Conservation (phyloP, 2,113 vertebrate genomes). For the Mirza zaza region DNA sequence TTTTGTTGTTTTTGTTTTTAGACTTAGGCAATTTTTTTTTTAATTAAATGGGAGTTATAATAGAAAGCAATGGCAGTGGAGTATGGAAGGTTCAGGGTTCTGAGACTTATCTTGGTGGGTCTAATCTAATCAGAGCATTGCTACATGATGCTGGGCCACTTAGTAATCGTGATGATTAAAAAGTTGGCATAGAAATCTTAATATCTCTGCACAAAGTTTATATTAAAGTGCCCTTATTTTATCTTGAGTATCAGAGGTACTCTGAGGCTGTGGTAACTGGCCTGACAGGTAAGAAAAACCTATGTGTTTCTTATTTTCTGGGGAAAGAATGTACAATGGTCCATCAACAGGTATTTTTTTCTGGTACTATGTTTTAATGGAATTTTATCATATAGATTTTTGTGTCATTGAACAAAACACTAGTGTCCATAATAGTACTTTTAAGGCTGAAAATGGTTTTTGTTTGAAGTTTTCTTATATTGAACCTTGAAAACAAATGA, state of each 20-base stretch:
- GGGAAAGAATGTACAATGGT: neutral
- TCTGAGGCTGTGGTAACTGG: neutral
- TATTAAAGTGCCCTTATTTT: neutral
- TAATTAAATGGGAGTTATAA: neutral
- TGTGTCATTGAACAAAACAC: neutral
- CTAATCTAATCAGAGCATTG: neutral
- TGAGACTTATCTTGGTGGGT: neutral
- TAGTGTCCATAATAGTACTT: neutral
- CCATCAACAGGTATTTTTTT: neutral
- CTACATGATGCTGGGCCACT: neutral
- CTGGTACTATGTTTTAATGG: neutral
- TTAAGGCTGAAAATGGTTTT: constrained; percentile 30
- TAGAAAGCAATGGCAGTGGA: neutral
- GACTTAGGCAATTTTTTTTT: neutral
- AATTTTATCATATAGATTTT: neutral
- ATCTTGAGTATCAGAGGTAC: neutral
- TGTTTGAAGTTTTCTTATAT: neutral
- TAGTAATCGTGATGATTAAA: neutral
- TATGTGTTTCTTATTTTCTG: neutral
- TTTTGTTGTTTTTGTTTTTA: neutral
- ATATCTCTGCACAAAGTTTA: neutral
- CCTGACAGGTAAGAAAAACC: neutral
- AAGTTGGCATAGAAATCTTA: neutral
- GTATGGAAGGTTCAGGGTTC: neutral
- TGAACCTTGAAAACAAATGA: neutral